phyloP scores from a whole-genome alignment of 2,888 invertebrate species.

The Lithosia quadra region DNA sequence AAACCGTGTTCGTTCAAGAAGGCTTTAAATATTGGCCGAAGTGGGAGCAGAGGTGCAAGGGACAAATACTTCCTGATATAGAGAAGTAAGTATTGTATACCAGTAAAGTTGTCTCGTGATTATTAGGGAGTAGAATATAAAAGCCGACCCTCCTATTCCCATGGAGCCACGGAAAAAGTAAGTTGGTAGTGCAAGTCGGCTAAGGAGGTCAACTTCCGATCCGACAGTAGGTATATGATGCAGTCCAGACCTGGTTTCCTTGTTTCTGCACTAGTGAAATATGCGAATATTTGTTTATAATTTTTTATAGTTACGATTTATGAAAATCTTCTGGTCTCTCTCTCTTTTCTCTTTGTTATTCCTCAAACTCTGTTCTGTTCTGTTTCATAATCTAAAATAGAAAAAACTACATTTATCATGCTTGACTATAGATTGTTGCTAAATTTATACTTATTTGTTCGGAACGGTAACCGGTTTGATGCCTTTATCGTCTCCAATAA shows the following conservation, averaged over 20 bases:
- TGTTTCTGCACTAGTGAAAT: too few species aligned
- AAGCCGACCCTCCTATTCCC: too few species aligned
- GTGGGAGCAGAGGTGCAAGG: constrained; percentile 80
- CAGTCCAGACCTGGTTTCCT: too few species aligned
- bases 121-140: neutral
- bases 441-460: neutral
- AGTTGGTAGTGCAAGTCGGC: too few species aligned
- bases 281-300: too few species aligned
- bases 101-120: neutral
- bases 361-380: too few species aligned
- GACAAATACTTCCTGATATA: constrained; percentile 76
- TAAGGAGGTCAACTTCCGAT: too few species aligned
- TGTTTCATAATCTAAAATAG: neutral
- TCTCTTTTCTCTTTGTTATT: too few species aligned
- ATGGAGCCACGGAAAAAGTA: too few species aligned
- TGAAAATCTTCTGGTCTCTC: too few species aligned
- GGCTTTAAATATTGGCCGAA: constrained; percentile 84
- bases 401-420: neutral
- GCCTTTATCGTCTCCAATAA: neutral
- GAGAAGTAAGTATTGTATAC: constrained; percentile 68
- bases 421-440: neutral
- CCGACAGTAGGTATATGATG: too few species aligned
- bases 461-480: neutral
- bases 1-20: constrained; percentile 76
- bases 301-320: too few species aligned